Evolutionary conservation across 2,888 invertebrate species (phyloP), one percentile per base, ranked within the genome.

Genomic region (Fissipunctia ypsillon): DNA sequence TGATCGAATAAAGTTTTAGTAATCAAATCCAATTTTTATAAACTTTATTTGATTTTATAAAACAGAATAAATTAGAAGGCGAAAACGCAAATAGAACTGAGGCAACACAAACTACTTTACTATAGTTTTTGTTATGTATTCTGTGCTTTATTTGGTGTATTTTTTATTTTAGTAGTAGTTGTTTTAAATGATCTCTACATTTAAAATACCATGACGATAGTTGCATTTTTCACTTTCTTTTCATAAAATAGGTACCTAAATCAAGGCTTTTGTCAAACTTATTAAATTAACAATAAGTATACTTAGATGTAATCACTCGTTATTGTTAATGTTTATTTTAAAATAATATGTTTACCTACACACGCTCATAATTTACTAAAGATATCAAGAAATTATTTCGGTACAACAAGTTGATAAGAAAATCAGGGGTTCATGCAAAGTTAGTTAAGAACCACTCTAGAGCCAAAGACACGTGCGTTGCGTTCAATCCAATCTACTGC

Each of bases 401-500:
- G 41, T 56, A 45, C 19, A 65, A 68, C 10, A 76, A 73, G 56
- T 72, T 69, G 60, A 65, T 68, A 75, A 73, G 72, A 65, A 64
- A 72, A 75, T 70, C 52, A 22, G 52, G 12, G 43, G 43, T 57
- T 72, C 45, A 63, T 41, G 28, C 43, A 67, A 72, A 81, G 69
- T 75, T 69, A 52, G 59, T 69, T 69, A 69, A 66, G 61, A 71
- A 81, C 69, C 72, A 67, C 52, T 68, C 25, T 45, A 12, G n/a
- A 25, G 19, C 16, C 3, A n/a, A 14, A 22, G 19, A 22, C 69
- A 74, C 81, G 69, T 73, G 73, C 9, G 19, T 72, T 63, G 56
- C 48, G 31, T 59, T 31, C 56, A 60, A 68, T 67, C 50, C 35
- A 41, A 12, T 50, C 48, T 31, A 16, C 28, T 63, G 43, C 7